Evolutionary conservation across 2,888 invertebrate species (phyloP), one percentile per base, ranked within the genome.

Genomic region (Hypomecis punctinalis): DNA sequence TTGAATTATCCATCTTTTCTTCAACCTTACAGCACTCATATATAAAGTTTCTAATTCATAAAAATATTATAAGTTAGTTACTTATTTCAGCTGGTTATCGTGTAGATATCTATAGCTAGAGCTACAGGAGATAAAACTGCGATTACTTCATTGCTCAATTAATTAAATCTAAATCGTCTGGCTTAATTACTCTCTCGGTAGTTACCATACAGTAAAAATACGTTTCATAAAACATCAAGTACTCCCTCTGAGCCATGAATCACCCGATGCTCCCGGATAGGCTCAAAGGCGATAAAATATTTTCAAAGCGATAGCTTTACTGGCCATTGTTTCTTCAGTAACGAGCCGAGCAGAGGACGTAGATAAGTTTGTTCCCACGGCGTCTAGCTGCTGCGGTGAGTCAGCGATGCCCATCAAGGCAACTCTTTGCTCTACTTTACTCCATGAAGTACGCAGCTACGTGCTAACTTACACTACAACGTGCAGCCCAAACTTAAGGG

Each of bases 291-390:
- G 69, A 69, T 74, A 67, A 69, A 65, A 66, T 65, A 69, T 68
- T 69, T 67, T 65, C 66, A 42, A 63, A 63, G 45, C 63, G 57
- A 65, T 69, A 62, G 52, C 56, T 67, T 69, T 69, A 71, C 69
- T 54, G 62, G 51, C 71, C 58, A 73, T 77, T 73, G 76, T 80
- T 76, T 68, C 71, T 75, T 69, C 69, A 65, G 66, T 71, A 67
- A 75, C 71, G 74, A 79, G 77, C 75, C 67, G 76, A 75, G 76
- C 76, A 74, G 79, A 71, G 72, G 70, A 63, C 56, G 66, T 68
- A 80, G 82, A 81, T 82, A 83, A 85, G 84, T 48, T 13, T n/a
- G 49, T 69, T 73, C 73, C 85, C 90, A 90, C 88, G 89, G 77
- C 84, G 80, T 77, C 75, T 77, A 76, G 73, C 63, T 48, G 46